A percentile compares a stretch with the other conserved stretches of the same genome.
Evolutionary conservation across 2,797 vertebrate species (phyloP).

Genomic region (Urosaurus nigricauda): DNA sequence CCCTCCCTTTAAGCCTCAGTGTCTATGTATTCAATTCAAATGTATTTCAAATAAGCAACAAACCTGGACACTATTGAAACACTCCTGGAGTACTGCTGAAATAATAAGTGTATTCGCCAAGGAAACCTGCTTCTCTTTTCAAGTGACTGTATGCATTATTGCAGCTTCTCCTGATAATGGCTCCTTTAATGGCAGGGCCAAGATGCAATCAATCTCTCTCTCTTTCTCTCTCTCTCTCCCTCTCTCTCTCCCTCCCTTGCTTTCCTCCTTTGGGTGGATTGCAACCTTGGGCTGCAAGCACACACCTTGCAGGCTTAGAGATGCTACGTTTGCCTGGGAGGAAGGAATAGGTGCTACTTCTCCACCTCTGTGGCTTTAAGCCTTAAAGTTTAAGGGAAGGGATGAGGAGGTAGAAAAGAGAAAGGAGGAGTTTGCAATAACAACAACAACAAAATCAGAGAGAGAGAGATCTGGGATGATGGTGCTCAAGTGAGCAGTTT

Average conservation of each 20-base stretch:
- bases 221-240: conserved; percentile 5
- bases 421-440: conserved; percentile 9
- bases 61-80: conserved; percentile 69
- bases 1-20: conserved; percentile 51
- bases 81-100: conserved; percentile 71
- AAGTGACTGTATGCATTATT: conserved; percentile 72
- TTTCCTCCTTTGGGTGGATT: conserved; percentile 31
- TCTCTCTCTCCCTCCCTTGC: not conserved
- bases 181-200: conserved; percentile 67
- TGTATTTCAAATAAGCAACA: conserved; percentile 74
- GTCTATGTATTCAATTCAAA: conserved; percentile 69
- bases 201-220: conserved; percentile 71
- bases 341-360: conserved; percentile 34
- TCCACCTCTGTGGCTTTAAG: not conserved
- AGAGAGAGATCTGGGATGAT: conserved; percentile 70
- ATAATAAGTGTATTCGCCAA: conserved; percentile 70
- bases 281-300: not conserved
- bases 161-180: conserved; percentile 72
- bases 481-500: conserved; percentile 69
- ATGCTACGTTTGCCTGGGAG: conserved; percentile 40
- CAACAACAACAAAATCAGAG: conserved; percentile 25
- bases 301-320: conserved; percentile 42
- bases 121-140: conserved; percentile 71
- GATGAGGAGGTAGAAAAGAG: not conserved
- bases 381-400: not conserved